A percentile compares a stretch with the other conserved stretches of the same genome.
Conservation (phyloP, 1,140 invertebrate species). For the Araneus ventricosus region DNA sequence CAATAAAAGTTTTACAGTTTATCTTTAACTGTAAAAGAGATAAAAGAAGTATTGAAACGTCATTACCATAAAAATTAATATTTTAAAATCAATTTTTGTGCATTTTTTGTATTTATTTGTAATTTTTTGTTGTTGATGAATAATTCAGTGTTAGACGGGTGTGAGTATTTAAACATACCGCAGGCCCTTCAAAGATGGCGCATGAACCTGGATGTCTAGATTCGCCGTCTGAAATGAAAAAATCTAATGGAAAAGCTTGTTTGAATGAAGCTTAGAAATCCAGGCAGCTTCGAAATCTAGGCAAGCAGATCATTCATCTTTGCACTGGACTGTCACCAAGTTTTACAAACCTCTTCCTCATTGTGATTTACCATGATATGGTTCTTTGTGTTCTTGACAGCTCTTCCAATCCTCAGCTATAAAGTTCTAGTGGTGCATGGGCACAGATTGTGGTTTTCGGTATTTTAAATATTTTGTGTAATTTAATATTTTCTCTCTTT, state of each 20-base stretch:
- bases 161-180: background rate
- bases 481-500: slow-evolving; percentile 54
- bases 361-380: slow-evolving; percentile 43
- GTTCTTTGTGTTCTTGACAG: slow-evolving; percentile 35
- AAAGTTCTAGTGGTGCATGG: background rate
- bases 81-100: background rate
- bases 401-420: slow-evolving; percentile 54
- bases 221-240: background rate
- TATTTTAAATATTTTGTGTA: slow-evolving; percentile 57
- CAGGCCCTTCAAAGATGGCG: background rate
- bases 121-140: slow-evolving; percentile 33
- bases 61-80: background rate
- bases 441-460: background rate
- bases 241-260: background rate
- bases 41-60: background rate
- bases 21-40: background rate
- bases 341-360: background rate
- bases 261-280: background rate
- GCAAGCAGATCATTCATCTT: slow-evolving; percentile 25
- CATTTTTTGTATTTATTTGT: slow-evolving; percentile 46
- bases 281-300: background rate
- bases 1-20: background rate
- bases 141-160: slow-evolving; percentile 11
- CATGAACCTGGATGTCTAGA: slow-evolving; percentile 13
- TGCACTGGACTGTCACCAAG: slow-evolving; percentile 5